These are phyloP conservation scores for Drosophila micromelanica DNA, from an alignment of 1,140 invertebrate genomes.

Conservation along the genomic window DNA sequence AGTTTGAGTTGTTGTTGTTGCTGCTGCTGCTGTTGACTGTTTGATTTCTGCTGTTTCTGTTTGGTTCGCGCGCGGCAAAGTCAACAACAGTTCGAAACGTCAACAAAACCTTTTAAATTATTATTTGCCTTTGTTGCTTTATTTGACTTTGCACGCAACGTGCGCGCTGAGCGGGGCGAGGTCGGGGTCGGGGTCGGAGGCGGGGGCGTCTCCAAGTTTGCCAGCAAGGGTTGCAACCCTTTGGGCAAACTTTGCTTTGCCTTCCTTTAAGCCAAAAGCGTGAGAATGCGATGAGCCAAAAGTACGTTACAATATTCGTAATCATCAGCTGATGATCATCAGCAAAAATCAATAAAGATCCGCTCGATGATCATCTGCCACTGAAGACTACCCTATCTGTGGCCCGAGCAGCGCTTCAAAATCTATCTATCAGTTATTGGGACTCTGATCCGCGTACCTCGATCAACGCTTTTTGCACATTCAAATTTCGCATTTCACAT, in stretches of 20 bases:
- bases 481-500: slow-evolving; percentile 67
- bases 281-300: slow-evolving; percentile 32
- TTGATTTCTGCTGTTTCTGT: slow-evolving; percentile 66
- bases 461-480: slow-evolving; percentile 52
- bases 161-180: neutral
- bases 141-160: slow-evolving; percentile 62
- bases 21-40: slow-evolving; percentile 35
- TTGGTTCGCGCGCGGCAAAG: slow-evolving; percentile 81
- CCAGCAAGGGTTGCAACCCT: slow-evolving; percentile 42
- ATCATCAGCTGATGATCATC: slow-evolving; percentile 21
- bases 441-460: slow-evolving; percentile 10
- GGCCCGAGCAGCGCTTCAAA: neutral
- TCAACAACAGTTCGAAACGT: slow-evolving; percentile 83
- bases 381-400: slow-evolving; percentile 4
- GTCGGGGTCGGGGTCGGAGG: no score
- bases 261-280: slow-evolving; percentile 4
- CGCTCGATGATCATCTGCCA: slow-evolving; percentile 34
- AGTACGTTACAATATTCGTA: slow-evolving; percentile 50
- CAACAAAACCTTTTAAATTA: slow-evolving; percentile 84
- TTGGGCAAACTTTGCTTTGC: slow-evolving; percentile 20
- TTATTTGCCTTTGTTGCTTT: slow-evolving; percentile 82
- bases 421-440: slow-evolving; percentile 18
- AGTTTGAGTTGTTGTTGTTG: slow-evolving; percentile 58
- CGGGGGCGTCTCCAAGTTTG: slow-evolving; percentile 47
- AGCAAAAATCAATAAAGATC: slow-evolving; percentile 17